A percentile compares a stretch with the other conserved stretches of the same genome.
Conservation (phyloP, 2,797 vertebrate species). For the Vespertilio murinus region DNA sequence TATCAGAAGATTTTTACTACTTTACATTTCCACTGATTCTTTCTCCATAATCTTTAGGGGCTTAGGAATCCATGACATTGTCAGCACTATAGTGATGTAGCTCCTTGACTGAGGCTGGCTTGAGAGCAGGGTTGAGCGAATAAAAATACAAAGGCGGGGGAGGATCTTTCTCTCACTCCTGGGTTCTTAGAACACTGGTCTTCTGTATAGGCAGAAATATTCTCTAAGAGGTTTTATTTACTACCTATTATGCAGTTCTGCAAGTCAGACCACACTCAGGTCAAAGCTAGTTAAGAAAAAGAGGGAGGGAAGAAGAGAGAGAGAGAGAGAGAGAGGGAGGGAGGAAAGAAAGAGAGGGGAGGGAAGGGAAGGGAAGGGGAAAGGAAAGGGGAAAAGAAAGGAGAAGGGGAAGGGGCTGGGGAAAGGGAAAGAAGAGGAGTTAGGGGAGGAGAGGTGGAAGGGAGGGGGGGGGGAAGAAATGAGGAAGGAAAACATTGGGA, state of each 20-base stretch:
- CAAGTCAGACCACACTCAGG: not conserved
- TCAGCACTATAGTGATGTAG: fast-evolving
- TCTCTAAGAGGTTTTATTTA: not conserved
- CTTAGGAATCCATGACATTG: not conserved
- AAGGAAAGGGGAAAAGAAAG: too few relatives aligned
- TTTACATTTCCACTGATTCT: not conserved
- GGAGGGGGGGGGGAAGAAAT: not conserved
- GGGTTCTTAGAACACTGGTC: not conserved
- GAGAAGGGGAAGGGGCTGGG: too few relatives aligned
- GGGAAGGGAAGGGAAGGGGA: too few relatives aligned
- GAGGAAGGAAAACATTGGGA: not conserved
- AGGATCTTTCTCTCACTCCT: not conserved
- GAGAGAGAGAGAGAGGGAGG: not conserved
- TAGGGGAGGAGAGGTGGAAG: too few relatives aligned
- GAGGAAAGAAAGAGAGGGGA: too few relatives aligned
- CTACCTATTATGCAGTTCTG: not conserved
- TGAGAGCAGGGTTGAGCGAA: not conserved
- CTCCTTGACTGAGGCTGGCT: not conserved
- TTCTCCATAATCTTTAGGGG: not conserved
- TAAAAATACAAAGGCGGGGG: not conserved
- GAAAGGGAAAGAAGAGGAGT: too few relatives aligned
- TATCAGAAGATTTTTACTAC: not conserved
- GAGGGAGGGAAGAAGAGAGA: not conserved
- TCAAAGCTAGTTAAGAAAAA: not conserved
- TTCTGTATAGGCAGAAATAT: not conserved